Evolutionary conservation across 1,140 invertebrate species (phyloP), one percentile per base, ranked within the genome.

Genomic region (Drosophila pectinifera): DNA sequence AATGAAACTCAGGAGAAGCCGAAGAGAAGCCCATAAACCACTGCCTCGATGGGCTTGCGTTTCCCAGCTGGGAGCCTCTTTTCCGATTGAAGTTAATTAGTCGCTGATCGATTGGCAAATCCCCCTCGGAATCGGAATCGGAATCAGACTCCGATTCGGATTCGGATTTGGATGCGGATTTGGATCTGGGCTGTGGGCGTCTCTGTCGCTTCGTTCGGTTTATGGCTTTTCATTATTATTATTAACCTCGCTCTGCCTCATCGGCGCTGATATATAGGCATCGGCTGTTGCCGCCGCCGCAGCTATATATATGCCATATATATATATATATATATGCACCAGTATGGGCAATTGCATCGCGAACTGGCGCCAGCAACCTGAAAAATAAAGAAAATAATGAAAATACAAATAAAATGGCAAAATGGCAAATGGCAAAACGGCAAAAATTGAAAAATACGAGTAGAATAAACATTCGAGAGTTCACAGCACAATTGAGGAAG

Each of bases 401-500:
- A n/a, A 13, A 43, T 2, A 34, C 28, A 51, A 53, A 36, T n/a
- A n/a, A 53, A 51, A 53, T 53, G 49, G 49, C 31, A 53, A 51
- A 51, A 20, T 16, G 6, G n/a, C 38, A 16, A 22, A 53, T 53
- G 49, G 49, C 31, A 53, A 51, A 51, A 20, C 8, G 6, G n/a
- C 38, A 16, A 22, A n/a, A n/a, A n/a, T n/a, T n/a, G n/a, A n/a
- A n/a, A 45, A 45, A 24, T 11, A 34, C 31, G 10, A 18, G 28
- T 28, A 4, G 18, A 53, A 63, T 42, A 36, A 13, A 42, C 22
- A 54, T 41, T 38, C 43, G 24, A n/a, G n/a, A n/a, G n/a, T n/a
- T n/a, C n/a, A n/a, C n/a, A n/a, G n/a, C n/a, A n/a, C n/a, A 76
- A 80, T 70, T 78, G 55, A 61, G 72, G 72, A 77, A 77, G 43